Conservation (phyloP, 1,140 invertebrate species). For the Saccostrea echinata region DNA sequence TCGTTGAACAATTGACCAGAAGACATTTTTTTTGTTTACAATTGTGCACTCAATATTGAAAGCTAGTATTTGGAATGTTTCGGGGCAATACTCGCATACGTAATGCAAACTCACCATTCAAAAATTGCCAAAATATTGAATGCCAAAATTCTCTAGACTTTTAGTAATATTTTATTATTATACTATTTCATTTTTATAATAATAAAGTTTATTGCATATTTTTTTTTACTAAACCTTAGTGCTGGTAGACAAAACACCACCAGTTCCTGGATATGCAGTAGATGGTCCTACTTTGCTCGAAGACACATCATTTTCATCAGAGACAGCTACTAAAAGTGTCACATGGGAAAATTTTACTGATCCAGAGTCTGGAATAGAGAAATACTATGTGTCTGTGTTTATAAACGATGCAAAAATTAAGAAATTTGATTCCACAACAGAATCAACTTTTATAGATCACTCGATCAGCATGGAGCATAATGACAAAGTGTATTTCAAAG, state of each 20-base stretch:
- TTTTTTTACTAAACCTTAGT: slow-evolving; percentile 42
- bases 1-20: too few relatives aligned
- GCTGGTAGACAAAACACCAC: slow-evolving; percentile 57
- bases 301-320: slow-evolving; percentile 55
- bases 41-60: too few relatives aligned
- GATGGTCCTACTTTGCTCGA: slow-evolving; percentile 44
- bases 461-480: slow-evolving; percentile 32
- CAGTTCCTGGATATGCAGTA: slow-evolving; percentile 51
- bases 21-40: too few relatives aligned
- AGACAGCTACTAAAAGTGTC: slow-evolving; percentile 47
- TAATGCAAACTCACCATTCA: too few relatives aligned
- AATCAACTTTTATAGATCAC: slow-evolving; percentile 24
- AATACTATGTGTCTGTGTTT: slow-evolving; percentile 47
- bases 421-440: slow-evolving; percentile 20
- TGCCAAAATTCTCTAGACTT: too few relatives aligned
- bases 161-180: too few relatives aligned
- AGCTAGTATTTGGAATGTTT: too few relatives aligned
- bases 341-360: slow-evolving; percentile 59
- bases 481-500: slow-evolving; percentile 35
- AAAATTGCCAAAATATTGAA: too few relatives aligned
- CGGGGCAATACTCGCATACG: too few relatives aligned
- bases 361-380: slow-evolving; percentile 55
- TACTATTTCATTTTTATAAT: too few relatives aligned
- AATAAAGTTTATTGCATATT: not conserved
- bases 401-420: slow-evolving; percentile 13